A percentile compares a stretch with the other conserved stretches of the same genome.
phyloP scores from a whole-genome alignment of 2,797 vertebrate genomes.

The Hylomyscus alleni region DNA sequence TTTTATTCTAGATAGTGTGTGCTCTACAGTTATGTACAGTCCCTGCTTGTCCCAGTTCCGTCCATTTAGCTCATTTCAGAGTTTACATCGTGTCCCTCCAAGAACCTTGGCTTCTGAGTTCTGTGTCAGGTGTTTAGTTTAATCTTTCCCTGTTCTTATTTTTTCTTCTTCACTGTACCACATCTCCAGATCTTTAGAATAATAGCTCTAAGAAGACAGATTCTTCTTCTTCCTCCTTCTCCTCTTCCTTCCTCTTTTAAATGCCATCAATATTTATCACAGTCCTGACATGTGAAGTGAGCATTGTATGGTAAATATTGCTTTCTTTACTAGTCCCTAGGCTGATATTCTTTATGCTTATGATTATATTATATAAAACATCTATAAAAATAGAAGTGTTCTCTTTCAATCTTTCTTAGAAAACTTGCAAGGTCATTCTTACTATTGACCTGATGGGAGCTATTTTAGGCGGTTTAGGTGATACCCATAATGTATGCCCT shows the following conservation, averaged over 20 bases:
- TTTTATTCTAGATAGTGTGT: not conserved
- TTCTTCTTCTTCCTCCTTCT: not conserved
- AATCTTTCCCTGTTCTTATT: not conserved
- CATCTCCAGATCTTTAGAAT: not conserved
- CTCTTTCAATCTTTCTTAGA: conserved; percentile 48
- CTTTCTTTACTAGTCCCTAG: not conserved
- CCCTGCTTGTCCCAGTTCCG: not conserved
- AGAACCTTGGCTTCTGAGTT: not conserved
- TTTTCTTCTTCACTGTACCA: not conserved
- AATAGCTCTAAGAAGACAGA: conserved; percentile 19
- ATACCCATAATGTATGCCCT: conserved; percentile 22
- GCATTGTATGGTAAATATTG: not conserved
- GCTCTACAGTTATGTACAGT: not conserved
- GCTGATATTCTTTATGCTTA: not conserved
- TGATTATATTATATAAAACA: conserved; percentile 15
- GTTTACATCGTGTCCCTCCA: not conserved
- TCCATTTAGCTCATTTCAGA: not conserved
- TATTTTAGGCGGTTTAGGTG: conserved; percentile 48
- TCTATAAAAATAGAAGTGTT: not conserved
- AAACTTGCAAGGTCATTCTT: conserved; percentile 5
- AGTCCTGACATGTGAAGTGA: not conserved
- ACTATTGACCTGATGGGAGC: conserved; percentile 11
- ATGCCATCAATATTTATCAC: not conserved
- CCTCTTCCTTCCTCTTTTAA: not conserved
- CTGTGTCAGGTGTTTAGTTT: not conserved